These are phyloP conservation scores for Oreochromis aureus DNA, from an alignment of 2,113 vertebrate genomes.

Conservation along the genomic window DNA sequence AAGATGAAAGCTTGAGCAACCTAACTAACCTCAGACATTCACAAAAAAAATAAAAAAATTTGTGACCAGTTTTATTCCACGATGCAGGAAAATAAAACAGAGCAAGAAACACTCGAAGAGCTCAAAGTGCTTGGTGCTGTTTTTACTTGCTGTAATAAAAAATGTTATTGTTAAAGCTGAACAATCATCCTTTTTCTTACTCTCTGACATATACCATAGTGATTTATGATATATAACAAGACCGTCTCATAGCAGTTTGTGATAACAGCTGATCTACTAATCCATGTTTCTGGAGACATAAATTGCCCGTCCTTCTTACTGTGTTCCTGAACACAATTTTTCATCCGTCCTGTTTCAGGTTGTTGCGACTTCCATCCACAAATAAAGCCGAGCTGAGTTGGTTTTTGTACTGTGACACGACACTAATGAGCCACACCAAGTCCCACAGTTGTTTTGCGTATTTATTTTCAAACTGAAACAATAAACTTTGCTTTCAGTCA, in stretches of 20 bases:
- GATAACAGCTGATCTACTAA: neutral
- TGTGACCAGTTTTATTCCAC: neutral
- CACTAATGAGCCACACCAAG: too few species aligned
- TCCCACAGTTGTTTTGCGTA: too few species aligned
- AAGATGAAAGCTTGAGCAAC: neutral
- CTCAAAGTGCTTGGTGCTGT: neutral
- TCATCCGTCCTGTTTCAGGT: neutral
- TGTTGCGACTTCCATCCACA: neutral
- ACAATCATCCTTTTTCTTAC: neutral
- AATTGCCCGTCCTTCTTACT: neutral
- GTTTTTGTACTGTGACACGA: too few species aligned
- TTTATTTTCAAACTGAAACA: too few species aligned
- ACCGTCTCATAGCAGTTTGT: neutral
- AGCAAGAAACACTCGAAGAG: neutral
- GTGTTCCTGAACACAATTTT: neutral
- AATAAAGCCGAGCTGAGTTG: too few species aligned
- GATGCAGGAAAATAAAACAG: neutral
- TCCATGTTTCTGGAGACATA: neutral
- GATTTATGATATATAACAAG: neutral
- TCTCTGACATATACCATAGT: neutral
- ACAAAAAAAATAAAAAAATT: neutral
- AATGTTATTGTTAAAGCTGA: neutral
- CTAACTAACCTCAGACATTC: neutral
- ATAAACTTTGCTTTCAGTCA: too few species aligned
- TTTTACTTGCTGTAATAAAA: neutral